These are phyloP conservation scores for Orthosia incerta DNA, from an alignment of 2,888 invertebrate genomes.

Conservation along the genomic window DNA sequence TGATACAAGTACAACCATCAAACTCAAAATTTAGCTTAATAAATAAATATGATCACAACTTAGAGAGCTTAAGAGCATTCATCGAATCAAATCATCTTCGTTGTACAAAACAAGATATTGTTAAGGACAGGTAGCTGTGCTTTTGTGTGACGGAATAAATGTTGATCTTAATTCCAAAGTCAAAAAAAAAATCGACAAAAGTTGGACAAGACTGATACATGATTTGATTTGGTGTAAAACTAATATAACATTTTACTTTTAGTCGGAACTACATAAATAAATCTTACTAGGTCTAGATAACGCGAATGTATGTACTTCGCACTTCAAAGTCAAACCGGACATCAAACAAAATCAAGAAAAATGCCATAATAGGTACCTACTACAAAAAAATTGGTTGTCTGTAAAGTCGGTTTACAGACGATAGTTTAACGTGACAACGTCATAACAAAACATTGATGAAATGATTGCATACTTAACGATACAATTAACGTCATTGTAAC, in stretches of 20 bases:
- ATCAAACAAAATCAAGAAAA: no score
- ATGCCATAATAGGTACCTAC: no score
- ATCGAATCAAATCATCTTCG: slow-evolving; percentile 58
- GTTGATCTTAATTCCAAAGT: not conserved
- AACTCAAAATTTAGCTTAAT: slow-evolving; percentile 44
- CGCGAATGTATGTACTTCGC: no score
- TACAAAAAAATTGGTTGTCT: no score
- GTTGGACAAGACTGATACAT: not conserved
- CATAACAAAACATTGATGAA: no score
- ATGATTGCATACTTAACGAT: no score
- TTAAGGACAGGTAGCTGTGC: slow-evolving; percentile 18
- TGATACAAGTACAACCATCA: slow-evolving; percentile 34
- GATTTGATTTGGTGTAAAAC: not conserved
- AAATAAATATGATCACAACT: slow-evolving; percentile 73
- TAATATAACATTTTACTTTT: not conserved
- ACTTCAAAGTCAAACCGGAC: no score
- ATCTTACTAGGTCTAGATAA: no score
- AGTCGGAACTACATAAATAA: not conserved
- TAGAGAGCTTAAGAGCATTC: slow-evolving; percentile 72
- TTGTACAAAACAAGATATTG: slow-evolving; percentile 57
- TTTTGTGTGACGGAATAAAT: slow-evolving; percentile 8
- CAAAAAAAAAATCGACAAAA: not conserved
- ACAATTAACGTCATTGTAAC: no score
- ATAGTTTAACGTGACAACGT: no score
- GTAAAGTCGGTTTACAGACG: no score